These are phyloP conservation scores for Scaptomyza parva DNA, from an alignment of 2,888 invertebrate species.

Conservation along the genomic window DNA sequence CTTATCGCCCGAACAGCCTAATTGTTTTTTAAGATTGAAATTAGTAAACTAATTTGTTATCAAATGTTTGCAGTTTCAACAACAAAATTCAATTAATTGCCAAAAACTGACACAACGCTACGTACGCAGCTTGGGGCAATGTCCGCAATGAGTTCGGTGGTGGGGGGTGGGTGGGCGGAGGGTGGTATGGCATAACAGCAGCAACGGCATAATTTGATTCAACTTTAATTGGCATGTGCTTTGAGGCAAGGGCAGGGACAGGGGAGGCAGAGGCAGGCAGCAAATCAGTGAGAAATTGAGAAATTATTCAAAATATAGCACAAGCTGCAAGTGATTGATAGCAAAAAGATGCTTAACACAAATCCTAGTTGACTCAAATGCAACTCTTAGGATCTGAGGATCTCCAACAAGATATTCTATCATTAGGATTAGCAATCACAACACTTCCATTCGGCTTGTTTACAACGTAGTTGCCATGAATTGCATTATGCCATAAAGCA, in stretches of 20 bases:
- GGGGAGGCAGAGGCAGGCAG: too few relatives aligned
- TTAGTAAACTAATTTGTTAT: slow-evolving; percentile 82
- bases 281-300: slow-evolving; percentile 61
- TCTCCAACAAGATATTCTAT: slow-evolving; percentile 8
- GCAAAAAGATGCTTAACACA: slow-evolving; percentile 5
- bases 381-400: background rate
- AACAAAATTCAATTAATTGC: slow-evolving; percentile 80
- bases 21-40: slow-evolving; percentile 82
- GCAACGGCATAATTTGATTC: slow-evolving; percentile 70
- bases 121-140: slow-evolving; percentile 37
- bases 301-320: slow-evolving; percentile 69
- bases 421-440: background rate
- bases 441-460: too few relatives aligned
- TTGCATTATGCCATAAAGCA: slow-evolving; percentile 15
- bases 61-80: slow-evolving; percentile 80
- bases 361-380: background rate
- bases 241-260: slow-evolving; percentile 9
- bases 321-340: slow-evolving; percentile 43
- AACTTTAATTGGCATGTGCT: slow-evolving; percentile 72
- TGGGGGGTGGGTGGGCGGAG: too few relatives aligned
- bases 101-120: slow-evolving; percentile 68
- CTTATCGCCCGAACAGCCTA: slow-evolving; percentile 63
- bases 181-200: slow-evolving; percentile 2
- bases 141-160: background rate
- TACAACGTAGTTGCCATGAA: slow-evolving; percentile 8